Base-by-base conservation (phyloP, 2,888 invertebrate genomes). In the Phorcus lineatus region DNA sequence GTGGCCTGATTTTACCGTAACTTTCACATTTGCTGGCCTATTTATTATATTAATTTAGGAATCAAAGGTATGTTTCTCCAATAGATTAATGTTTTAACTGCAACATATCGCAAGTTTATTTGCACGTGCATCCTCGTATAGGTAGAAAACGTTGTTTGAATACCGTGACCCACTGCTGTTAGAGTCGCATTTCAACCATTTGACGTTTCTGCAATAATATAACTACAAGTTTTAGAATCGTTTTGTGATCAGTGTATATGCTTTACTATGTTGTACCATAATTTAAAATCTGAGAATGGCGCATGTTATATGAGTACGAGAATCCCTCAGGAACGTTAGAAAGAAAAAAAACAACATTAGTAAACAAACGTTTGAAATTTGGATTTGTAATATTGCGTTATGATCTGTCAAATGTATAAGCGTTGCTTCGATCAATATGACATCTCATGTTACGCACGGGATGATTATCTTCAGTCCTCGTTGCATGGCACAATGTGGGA, bases 1-100 rank as follows among this genome's bases (percentile, higher is more conserved):
- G 67, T 77, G 77, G 80, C 80, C 82, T 80, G 78, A 81, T 47
- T 79, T 80, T 75, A 79, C 24, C 53, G 40, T 57, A 78, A 11
- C 31, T 76, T 75, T 47, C 47, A 67, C 31, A 16, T 36, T 66
- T 62, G 77, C 66, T 62, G 40, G 40, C 19, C 66, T 40, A 40
- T 66, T 62, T 66, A 66, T 66, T 62, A 17, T 62, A 62, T 66
- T 52, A 66, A 66, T 78, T 9, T 78, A 52, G 47, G 47, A 11
- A 47, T 47, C 47, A 17, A 62, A 78, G 77, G 77, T 78, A 78
- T 52, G 77, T 52, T 40, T 66, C 62, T 78, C 47, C 77, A 47
- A 40, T 24, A 66, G 47, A 40, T 47, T 62, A 62, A 78, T 17
- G 16, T 47, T 11, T 62, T 19, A 24, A 66, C 13, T 40, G 66